Base-by-base conservation (phyloP, 2,888 invertebrate species). In the Nomada fabriciana region DNA sequence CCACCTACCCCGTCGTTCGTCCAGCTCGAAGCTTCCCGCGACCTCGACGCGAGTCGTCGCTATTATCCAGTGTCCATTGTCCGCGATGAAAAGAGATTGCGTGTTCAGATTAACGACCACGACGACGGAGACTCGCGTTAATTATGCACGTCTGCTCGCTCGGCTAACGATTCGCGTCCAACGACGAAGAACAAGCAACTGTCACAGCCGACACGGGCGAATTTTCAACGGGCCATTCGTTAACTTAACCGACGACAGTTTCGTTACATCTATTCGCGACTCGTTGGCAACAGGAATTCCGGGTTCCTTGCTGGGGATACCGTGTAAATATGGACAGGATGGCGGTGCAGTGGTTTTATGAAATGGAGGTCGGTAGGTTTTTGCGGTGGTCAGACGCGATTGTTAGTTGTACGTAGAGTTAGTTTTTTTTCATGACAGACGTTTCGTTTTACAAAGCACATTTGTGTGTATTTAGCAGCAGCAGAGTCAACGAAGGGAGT, bases 41-140 rank as follows among this genome's bases (percentile, higher is more conserved):
- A 65, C 73, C 53, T 67, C 67, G 47, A 52, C 75, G 68, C 55
- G 23, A 69, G 68, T 69, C 77, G 75, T 55, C 71, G 61, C 80
- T 72, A 80, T 79, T 80, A 79, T 80, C 80, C 80, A 52, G 67
- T 80, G 80, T 59, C 80, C 72, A 80, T 80, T 80, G 80, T 80
- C 63, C 50, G 15, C 67, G 72, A 72, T 80, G 80, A 80, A 80
- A 80, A 80, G 80, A 68, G 63, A 80, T 68, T 68, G 72, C 63
- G 68, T 53, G 72, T 80, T 80, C 72, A 43, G 79, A 71, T 78
- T 80, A 78, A 80, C 80, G 80, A 80, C 67, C 55, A 72, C 59
- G 61, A n/a, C 59, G 79, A 52, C 43, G 67, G n/a, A 7, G 70
- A n/a, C 52, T 63, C 53, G 74, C 72, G 72, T 80, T 80, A 79